Base-by-base conservation (phyloP, 2,888 invertebrate genomes). In the Cerastoderma edule region DNA sequence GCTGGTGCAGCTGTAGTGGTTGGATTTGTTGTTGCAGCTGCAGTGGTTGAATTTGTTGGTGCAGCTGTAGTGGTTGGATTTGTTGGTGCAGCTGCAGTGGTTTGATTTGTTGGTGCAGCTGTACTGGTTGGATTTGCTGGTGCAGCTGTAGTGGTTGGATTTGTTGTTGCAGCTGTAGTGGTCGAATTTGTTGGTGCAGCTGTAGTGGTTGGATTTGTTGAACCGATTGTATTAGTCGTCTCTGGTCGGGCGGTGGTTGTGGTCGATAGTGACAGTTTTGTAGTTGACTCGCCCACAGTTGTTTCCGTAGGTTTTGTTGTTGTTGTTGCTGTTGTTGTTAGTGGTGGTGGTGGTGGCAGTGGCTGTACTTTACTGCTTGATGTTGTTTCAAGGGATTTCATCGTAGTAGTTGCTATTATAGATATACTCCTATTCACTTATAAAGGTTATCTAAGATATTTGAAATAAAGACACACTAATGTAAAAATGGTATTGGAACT, bases 1-100 rank as follows among this genome's bases (percentile, higher is more conserved):
- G 46, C 30, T 3, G 32, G 5, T 48, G 33, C 35, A 10, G 48
- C n/a, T 28, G 30, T 4, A 22, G 63, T 50, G 2, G 30, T 6
- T n/a, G 63, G 48, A 46, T 33, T 53, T 33, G 71, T 44, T 19
- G 71, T 33, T 10, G n/a, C n/a, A n/a, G 32, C 3, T 24, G n/a
- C 30, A 54, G 44, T 0, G 32, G 53, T 35, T 56, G 48, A 35
- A 19, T 32, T 64, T 22, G 50, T 63, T 24, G 54, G 22, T 24
- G 53, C 4, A n/a, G 19, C 32, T 19, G 63, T n/a, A 19, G 71
- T 71, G 22, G 63, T n/a, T 24, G 39, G 10, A 22, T 24, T 30
- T 19, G 44, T 16, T 67, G 53, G 5, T 30, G 16, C 67, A 13
- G 53, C 24, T 8, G 35, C 33, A 32, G 54, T 10, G 10, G 53